These are phyloP conservation scores for Hymenopus coronatus DNA, from an alignment of 2,888 invertebrate genomes.

Conservation along the genomic window DNA sequence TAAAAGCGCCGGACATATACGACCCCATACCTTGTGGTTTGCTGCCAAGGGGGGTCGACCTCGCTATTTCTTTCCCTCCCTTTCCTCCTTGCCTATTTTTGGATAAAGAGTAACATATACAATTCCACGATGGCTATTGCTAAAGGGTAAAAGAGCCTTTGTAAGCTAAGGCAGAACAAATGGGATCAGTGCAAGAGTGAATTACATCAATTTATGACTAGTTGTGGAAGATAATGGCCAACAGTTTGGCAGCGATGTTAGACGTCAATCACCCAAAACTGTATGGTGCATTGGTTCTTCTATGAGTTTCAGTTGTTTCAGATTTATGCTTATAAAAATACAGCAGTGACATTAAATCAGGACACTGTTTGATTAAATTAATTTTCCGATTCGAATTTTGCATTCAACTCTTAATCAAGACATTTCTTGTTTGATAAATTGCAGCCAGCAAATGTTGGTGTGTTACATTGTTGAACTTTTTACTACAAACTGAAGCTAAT, in stretches of 20 bases:
- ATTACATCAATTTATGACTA: not conserved
- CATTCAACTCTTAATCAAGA: too few relatives aligned
- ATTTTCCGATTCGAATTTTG: too few relatives aligned
- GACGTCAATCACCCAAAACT: too few relatives aligned
- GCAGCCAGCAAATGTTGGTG: too few relatives aligned
- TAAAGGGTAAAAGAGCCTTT: not conserved
- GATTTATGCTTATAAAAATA: too few relatives aligned
- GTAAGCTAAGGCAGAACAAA: not conserved
- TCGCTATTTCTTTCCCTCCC: not conserved
- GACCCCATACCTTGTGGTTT: slow-evolving; percentile 18
- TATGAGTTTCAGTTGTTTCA: too few relatives aligned
- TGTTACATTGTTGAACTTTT: too few relatives aligned
- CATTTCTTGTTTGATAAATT: too few relatives aligned
- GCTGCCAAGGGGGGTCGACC: not conserved
- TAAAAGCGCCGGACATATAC: slow-evolving; percentile 12
- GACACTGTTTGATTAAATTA: too few relatives aligned
- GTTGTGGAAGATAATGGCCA: not conserved
- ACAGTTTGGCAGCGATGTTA: not conserved
- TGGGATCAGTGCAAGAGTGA: not conserved
- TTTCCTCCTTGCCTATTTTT: not conserved
- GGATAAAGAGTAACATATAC: not conserved
- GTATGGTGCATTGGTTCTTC: too few relatives aligned
- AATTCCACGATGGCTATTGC: not conserved
- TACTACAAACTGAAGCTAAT: too few relatives aligned
- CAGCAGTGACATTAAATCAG: too few relatives aligned